Percentiles rank a stretch among this genome's conserved stretches.
These are phyloP conservation scores for Tolmerus cingulatus DNA, from an alignment of 2,888 invertebrate species.

Conservation along the genomic window DNA sequence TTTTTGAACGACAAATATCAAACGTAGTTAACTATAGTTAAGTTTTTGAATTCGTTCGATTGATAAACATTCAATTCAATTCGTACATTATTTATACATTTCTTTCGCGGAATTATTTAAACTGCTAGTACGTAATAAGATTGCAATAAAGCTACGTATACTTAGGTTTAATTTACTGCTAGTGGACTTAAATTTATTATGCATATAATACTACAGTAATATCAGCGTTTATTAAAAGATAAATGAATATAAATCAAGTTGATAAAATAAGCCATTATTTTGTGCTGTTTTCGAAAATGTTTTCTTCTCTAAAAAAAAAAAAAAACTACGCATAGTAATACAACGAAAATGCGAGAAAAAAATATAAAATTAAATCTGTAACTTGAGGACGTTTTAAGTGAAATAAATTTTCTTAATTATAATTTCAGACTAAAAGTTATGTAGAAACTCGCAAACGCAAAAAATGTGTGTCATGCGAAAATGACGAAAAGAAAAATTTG, in stretches of 20 bases:
- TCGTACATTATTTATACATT: no score
- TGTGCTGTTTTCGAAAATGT: background rate
- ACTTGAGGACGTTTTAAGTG: constrained; percentile 5
- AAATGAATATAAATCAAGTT: background rate
- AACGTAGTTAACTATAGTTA: no score
- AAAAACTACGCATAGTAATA: background rate
- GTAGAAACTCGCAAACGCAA: constrained; percentile 36
- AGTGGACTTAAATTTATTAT: background rate
- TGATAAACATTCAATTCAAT: no score
- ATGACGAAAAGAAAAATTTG: background rate
- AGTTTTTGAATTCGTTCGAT: no score
- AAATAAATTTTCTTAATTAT: constrained; percentile 45
- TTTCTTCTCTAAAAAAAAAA: background rate
- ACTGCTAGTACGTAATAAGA: no score
- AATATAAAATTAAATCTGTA: background rate
- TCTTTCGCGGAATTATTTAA: no score
- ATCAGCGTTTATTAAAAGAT: background rate
- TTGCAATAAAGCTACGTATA: no score
- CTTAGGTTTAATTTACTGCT: background rate
- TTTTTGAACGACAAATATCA: no score
- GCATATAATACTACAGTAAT: background rate
- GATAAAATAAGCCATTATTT: background rate
- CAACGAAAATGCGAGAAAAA: background rate
- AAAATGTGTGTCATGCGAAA: constrained; percentile 11
- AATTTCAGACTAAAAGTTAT: constrained; percentile 47